These are phyloP conservation scores for Drosophila neoperkinsi DNA, from an alignment of 2,888 invertebrate genomes.

Conservation along the genomic window DNA sequence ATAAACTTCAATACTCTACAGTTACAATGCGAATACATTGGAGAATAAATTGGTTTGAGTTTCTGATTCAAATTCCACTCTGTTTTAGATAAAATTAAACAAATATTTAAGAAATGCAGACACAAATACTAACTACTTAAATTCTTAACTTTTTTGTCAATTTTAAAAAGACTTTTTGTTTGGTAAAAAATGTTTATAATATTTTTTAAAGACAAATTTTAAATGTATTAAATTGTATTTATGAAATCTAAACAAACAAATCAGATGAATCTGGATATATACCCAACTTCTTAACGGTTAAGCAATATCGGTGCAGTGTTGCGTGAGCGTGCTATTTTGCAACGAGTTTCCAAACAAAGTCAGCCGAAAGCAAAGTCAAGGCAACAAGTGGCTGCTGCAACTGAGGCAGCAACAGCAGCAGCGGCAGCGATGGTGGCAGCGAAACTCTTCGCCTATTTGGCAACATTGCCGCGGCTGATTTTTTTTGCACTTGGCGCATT, in stretches of 20 bases:
- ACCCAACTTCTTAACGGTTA: conserved; percentile 10
- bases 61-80: not conserved
- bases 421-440: conserved; percentile 20
- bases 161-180: rapidly evolving
- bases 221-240: not conserved
- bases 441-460: conserved; percentile 49
- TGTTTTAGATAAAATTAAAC: not conserved
- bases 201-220: not conserved
- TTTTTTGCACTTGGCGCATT: conserved; percentile 52
- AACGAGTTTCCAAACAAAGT: conserved; percentile 38
- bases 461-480: conserved; percentile 42
- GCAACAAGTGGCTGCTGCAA: conserved; percentile 49
- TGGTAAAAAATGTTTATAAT: not conserved
- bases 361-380: conserved; percentile 64
- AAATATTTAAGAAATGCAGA: not conserved
- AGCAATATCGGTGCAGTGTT: conserved; percentile 64
- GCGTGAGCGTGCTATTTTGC: conserved; percentile 57
- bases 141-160: not conserved
- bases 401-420: conserved; percentile 6
- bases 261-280: conserved; percentile 9
- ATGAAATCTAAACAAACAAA: not conserved
- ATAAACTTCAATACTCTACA: conserved; percentile 21
- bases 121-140: not conserved
- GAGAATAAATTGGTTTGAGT: not conserved
- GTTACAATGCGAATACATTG: not conserved